phyloP scores from a whole-genome alignment of 2,888 invertebrate species.

The Hydrotaea cyrtoneurina region DNA sequence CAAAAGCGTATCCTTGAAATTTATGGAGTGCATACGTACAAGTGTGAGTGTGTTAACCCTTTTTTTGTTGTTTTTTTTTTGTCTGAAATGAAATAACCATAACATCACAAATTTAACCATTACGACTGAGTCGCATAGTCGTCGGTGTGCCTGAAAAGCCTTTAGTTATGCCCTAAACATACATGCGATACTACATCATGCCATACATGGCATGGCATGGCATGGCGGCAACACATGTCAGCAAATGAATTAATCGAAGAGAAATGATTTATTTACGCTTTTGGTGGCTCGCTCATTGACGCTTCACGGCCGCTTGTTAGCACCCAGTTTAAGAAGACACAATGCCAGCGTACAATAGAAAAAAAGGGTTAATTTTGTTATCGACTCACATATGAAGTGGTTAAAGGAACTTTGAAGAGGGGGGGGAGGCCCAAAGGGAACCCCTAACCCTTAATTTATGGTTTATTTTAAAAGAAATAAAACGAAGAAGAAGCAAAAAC shows the following conservation, averaged over 20 bases:
- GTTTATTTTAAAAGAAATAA: conserved; percentile 50
- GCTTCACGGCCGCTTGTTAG: conserved; percentile 73
- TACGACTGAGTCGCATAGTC: background rate
- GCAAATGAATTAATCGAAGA: conserved; percentile 81
- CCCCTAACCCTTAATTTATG: conserved; percentile 64
- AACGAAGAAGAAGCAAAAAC: conserved; percentile 25
- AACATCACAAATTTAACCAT: conserved; percentile 19
- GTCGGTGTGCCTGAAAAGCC: background rate
- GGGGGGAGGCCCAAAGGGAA: conserved; percentile 17
- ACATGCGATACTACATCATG: conserved; percentile 14
- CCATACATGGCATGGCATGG: no score
- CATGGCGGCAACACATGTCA: conserved; percentile 78
- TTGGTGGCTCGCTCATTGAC: conserved; percentile 70
- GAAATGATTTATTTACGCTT: conserved; percentile 81
- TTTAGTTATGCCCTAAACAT: conserved; percentile 41
- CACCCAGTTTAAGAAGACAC: conserved; percentile 54
- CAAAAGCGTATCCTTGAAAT: background rate
- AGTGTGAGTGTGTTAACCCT: background rate
- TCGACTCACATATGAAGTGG: conserved; percentile 48
- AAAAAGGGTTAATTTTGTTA: conserved; percentile 58
- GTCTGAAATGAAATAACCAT: conserved; percentile 1
- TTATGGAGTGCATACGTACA: no score
- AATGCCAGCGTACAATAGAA: background rate
- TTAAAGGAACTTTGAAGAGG: background rate
- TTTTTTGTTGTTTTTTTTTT: no score